Evolutionary conservation across 2,113 vertebrate genomes (phyloP).

Genomic region (Macquaria australasica): DNA sequence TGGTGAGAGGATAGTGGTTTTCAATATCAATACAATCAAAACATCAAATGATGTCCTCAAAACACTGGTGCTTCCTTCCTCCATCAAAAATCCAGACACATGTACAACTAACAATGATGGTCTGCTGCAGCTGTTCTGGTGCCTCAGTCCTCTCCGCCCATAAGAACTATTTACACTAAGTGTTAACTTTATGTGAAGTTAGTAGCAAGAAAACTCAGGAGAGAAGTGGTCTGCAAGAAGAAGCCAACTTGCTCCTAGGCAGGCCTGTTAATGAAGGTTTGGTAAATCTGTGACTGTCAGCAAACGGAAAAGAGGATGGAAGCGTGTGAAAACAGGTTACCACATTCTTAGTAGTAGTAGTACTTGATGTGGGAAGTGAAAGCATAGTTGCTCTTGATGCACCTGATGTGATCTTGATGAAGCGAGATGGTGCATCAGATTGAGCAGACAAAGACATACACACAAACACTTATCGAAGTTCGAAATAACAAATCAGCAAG

Average conservation of each 20-base stretch:
- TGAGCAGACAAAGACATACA: not conserved
- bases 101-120: not conserved
- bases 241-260: not conserved
- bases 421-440: not conserved
- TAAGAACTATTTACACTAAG: not conserved
- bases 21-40: constrained; percentile 5
- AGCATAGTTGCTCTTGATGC: constrained; percentile 18
- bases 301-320: not conserved
- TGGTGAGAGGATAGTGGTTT: constrained; percentile 30
- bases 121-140: not conserved
- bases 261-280: not conserved
- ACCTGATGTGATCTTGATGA: constrained; percentile 8
- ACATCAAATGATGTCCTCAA: constrained; percentile 24
- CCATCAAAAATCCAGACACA: not conserved
- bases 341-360: not conserved
- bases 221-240: not conserved
- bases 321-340: not conserved
- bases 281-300: not conserved
- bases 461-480: not conserved
- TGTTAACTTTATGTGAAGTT: too few relatives aligned
- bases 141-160: not conserved
- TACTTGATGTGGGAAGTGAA: constrained; percentile 18
- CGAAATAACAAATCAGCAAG: not conserved
- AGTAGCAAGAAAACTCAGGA: not conserved
- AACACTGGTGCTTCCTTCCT: not conserved